A percentile compares a stretch with the other conserved stretches of the same genome.
These are phyloP conservation scores for Aleiodes leptofemur DNA, from an alignment of 2,888 invertebrate genomes.

Conservation along the genomic window DNA sequence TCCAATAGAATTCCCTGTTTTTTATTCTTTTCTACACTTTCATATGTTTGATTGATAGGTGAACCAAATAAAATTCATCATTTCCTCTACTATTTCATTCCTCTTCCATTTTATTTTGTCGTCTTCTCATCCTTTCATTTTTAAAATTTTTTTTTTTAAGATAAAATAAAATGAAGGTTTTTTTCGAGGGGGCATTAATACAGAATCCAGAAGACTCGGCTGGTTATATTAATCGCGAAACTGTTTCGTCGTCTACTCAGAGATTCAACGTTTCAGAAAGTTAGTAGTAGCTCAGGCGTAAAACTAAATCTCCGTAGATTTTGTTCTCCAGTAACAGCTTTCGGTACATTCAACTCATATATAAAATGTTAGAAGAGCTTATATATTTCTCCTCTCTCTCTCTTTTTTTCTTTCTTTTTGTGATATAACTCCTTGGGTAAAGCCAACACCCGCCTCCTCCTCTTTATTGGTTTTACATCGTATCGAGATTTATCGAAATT, in stretches of 20 bases:
- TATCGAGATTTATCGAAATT: background rate
- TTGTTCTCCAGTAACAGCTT: background rate
- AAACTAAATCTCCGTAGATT: conserved; percentile 24
- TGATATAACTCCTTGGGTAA: conserved; percentile 10
- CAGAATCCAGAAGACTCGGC: background rate
- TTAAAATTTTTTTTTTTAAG: background rate
- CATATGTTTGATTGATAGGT: conserved; percentile 13
- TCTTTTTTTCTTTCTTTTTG: background rate
- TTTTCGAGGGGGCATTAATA: background rate
- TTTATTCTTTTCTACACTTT: conserved; percentile 5
- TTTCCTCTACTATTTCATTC: too few relatives aligned
- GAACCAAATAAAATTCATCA: background rate
- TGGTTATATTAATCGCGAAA: conserved; percentile 4
- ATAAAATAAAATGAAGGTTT: too few relatives aligned
- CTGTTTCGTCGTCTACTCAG: background rate
- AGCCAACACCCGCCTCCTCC: background rate
- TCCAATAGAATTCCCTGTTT: conserved; percentile 4
- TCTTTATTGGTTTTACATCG: background rate
- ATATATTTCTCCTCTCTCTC: background rate
- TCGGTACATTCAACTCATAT: conserved; percentile 2
- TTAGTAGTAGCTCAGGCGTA: background rate
- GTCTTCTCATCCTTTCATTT: background rate
- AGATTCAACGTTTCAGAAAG: conserved; percentile 12
- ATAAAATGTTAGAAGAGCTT: conserved; percentile 15
- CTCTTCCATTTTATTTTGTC: background rate